These are phyloP conservation scores for Crematogaster levior DNA, from an alignment of 2,888 invertebrate species.

Conservation along the genomic window DNA sequence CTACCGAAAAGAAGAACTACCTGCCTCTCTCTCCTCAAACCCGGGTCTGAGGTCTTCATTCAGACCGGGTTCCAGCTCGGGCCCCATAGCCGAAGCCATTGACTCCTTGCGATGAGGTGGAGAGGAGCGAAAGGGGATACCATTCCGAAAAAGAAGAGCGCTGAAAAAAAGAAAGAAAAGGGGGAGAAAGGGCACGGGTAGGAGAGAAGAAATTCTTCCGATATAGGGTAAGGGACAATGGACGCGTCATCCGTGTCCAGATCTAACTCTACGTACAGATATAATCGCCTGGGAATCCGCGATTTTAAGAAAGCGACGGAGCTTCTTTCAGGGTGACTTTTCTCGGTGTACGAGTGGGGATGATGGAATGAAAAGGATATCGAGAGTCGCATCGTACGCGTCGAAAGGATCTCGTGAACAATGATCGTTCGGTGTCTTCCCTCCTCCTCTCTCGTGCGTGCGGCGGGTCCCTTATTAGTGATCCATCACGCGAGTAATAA, in stretches of 20 bases:
- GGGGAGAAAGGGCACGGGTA: neutral
- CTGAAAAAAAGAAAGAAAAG: neutral
- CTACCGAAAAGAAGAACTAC: conserved; percentile 76
- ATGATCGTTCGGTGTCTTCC: conserved; percentile 36
- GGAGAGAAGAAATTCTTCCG: conserved; percentile 50
- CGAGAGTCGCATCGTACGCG: conserved; percentile 51
- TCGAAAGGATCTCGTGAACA: conserved; percentile 59
- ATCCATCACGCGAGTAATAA: conserved; percentile 71
- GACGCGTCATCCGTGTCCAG: conserved; percentile 46
- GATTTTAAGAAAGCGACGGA: conserved; percentile 63
- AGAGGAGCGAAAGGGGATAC: conserved; percentile 20
- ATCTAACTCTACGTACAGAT: conserved; percentile 79
- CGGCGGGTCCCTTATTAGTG: conserved; percentile 71
- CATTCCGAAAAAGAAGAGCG: conserved; percentile 41
- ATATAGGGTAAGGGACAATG: conserved; percentile 69
- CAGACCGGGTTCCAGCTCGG: conserved; percentile 53
- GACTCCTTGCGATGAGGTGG: conserved; percentile 43
- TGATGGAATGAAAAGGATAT: conserved; percentile 42
- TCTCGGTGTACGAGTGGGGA: conserved; percentile 47
- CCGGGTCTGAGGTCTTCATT: conserved; percentile 79
- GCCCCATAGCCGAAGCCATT: conserved; percentile 59
- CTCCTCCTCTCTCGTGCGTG: conserved; percentile 35
- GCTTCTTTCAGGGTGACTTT: conserved; percentile 55
- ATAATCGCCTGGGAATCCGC: conserved; percentile 85
- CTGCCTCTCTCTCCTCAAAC: conserved; percentile 64